Evolutionary conservation across 92 coral and sea anemone genomes (phyloP).

Genomic region (Porites evermanni): DNA sequence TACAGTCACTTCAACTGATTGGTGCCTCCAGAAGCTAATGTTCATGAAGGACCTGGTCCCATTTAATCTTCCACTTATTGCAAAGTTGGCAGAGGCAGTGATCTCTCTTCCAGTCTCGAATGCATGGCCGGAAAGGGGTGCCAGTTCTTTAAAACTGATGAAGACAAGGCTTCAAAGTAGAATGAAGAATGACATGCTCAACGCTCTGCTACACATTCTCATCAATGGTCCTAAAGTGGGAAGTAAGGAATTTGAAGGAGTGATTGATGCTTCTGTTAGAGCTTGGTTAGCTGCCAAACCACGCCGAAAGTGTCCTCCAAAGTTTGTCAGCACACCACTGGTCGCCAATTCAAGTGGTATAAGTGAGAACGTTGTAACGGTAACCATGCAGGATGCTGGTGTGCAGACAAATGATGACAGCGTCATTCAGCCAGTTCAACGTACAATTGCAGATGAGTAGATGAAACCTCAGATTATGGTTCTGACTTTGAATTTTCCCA

Average conservation of each 20-base stretch:
- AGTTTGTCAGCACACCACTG: conserved; percentile 14
- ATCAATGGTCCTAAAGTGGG: conserved; percentile 54
- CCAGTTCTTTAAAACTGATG: conserved; percentile 26
- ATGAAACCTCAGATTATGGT: conserved; percentile 34
- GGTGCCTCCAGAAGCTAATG: conserved; percentile 21
- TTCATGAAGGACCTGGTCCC: conserved; percentile 41
- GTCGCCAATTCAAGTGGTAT: not conserved
- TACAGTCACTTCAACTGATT: conserved; percentile 38
- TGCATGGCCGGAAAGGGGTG: conserved; percentile 49
- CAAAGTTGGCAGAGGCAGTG: conserved; percentile 30
- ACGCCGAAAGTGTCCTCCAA: conserved; percentile 16
- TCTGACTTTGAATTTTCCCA: conserved; percentile 8
- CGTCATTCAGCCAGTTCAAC: conserved; percentile 7
- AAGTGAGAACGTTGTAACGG: conserved; percentile 17
- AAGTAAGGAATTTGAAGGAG: conserved; percentile 38
- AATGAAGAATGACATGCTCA: conserved; percentile 50
- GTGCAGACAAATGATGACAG: conserved; percentile 21
- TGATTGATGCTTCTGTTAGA: conserved; percentile 36
- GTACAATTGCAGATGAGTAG: conserved; percentile 18
- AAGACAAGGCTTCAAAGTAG: conserved; percentile 21
- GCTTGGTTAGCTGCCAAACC: conserved; percentile 21
- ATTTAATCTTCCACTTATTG: conserved; percentile 41
- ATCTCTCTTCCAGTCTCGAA: conserved; percentile 37
- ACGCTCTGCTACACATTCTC: conserved; percentile 37
- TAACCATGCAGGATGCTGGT: conserved; percentile 21